phyloP scores from a whole-genome alignment of 2,113 vertebrate species.

The Campylomormyrus numenius region DNA sequence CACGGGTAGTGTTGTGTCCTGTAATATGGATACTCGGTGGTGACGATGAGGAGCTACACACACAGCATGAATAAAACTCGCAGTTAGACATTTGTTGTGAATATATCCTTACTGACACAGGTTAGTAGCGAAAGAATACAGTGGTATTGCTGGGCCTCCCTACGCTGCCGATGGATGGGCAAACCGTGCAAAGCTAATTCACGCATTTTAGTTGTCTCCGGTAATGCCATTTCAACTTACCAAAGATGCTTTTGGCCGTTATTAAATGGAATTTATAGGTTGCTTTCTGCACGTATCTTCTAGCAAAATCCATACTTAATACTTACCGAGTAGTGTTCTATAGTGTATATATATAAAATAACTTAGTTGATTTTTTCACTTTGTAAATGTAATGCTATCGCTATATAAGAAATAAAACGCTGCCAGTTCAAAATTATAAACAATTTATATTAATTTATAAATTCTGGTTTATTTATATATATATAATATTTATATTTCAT shows the following conservation, averaged over 20 bases:
- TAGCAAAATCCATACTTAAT: background rate
- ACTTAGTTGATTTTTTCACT: background rate
- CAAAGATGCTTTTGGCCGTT: background rate
- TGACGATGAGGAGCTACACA: background rate
- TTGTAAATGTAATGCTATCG: background rate
- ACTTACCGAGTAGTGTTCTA: background rate
- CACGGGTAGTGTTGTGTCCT: background rate
- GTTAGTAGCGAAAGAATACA: background rate
- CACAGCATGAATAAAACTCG: background rate
- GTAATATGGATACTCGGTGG: background rate
- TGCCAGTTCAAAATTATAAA: background rate
- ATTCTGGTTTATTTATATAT: background rate
- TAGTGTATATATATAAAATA: background rate
- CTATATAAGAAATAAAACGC: background rate
- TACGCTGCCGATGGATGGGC: background rate
- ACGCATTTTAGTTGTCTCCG: background rate
- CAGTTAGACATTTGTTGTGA: background rate
- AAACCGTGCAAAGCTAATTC: background rate
- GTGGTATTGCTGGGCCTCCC: background rate
- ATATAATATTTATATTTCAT: background rate
- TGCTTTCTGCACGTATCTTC: background rate
- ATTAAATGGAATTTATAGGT: background rate
- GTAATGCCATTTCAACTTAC: background rate
- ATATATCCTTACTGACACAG: background rate
- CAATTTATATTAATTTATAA: background rate